Evolutionary conservation across 2,797 vertebrate species (phyloP).

Genomic region (Gadopsis bispinosus): DNA sequence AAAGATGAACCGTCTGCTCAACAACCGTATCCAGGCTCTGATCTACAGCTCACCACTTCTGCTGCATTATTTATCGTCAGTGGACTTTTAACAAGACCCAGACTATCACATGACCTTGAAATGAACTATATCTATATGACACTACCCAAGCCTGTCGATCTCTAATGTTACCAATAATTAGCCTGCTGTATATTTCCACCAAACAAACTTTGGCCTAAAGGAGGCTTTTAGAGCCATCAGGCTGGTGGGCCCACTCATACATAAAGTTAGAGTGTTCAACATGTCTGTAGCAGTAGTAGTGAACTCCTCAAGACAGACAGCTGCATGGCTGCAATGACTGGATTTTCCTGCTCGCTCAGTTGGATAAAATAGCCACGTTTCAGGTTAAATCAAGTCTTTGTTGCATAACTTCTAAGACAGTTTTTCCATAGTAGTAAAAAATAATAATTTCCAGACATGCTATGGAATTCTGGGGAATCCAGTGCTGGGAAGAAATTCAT

Average conservation of each 20-base stretch:
- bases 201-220: neutral
- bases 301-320: neutral
- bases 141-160: neutral
- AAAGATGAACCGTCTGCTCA: neutral
- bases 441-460: conserved; percentile 1
- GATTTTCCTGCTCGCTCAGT: neutral
- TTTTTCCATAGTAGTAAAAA: neutral
- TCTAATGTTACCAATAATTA: neutral
- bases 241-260: neutral
- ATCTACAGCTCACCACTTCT: neutral
- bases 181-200: neutral
- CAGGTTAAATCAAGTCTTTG: neutral
- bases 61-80: neutral
- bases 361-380: neutral
- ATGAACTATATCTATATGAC: neutral
- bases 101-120: neutral
- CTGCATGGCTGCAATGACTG: neutral
- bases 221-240: neutral
- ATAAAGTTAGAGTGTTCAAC: neutral
- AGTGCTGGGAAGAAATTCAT: neutral
- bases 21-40: neutral
- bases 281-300: neutral
- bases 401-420: neutral
- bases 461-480: neutral
- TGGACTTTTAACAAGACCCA: neutral